Conservation (phyloP, 2,113 vertebrate genomes). For the Anarhynchus alexandrinus region DNA sequence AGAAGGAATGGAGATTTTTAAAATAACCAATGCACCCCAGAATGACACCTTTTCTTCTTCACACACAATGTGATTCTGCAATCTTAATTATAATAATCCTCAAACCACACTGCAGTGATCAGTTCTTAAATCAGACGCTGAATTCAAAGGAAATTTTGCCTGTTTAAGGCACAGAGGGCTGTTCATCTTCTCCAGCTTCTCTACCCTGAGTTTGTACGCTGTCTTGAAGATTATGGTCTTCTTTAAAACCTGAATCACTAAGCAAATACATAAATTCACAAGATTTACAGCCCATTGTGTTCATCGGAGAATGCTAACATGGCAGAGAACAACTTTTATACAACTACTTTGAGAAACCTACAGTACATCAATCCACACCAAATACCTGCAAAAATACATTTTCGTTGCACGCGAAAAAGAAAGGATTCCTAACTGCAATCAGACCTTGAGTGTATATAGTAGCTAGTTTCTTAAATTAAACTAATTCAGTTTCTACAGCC, state of each 20-base stretch:
- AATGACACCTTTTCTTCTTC: neutral
- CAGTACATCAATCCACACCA: neutral
- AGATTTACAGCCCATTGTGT: neutral
- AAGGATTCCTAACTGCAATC: neutral
- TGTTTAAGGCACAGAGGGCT: neutral
- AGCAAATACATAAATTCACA: neutral
- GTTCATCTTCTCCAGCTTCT: neutral
- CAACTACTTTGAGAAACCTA: neutral
- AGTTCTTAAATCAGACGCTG: neutral
- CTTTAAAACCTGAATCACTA: neutral
- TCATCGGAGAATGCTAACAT: neutral
- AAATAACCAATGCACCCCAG: neutral
- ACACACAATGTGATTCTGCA: neutral
- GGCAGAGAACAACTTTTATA: neutral
- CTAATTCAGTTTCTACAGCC: conserved; percentile 39
- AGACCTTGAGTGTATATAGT: neutral
- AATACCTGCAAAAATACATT: neutral
- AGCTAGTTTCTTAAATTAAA: conserved; percentile 3
- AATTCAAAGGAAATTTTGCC: neutral
- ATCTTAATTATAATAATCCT: neutral
- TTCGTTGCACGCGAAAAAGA: neutral
- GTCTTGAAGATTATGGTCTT: neutral
- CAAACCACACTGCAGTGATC: neutral
- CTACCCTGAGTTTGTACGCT: neutral
- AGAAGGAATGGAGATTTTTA: neutral